Evolutionary conservation across 1,140 invertebrate species (phyloP), one percentile per base, ranked within the genome.

Genomic region (Radopholus similis): DNA sequence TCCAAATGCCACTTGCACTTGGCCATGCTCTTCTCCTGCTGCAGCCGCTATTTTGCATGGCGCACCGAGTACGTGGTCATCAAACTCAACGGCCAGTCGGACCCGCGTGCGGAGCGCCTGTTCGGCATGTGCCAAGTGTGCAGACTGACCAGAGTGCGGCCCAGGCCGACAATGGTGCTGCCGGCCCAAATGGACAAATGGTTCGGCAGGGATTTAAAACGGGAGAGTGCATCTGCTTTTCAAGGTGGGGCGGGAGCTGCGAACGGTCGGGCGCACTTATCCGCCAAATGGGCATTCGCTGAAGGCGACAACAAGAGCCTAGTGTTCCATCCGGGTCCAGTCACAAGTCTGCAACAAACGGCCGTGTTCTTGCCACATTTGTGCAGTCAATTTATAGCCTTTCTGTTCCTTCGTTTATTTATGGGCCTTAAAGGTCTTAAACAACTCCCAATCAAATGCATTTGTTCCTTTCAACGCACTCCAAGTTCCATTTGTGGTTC

Each of bases 121-220:
- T 80, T 74, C 68, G 78, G 78, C n/a, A 73, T 81, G 47, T 81
- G 78, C 51, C 78, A 81, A 58, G 47, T 81, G 4, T 80, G 77
- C 55, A 60, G 71, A 40, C 49, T 80, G 18, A 32, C 64, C 21
- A 70, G 71, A 32, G 30, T 71, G 8, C 5, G 21, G 8, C 40
- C 34, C n/a, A 49, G 56, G 1, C 58, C 70, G 30, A 34, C 49
- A 35, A 42, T 47, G 32, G 18, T 18, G 30, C 6, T 62, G 26
- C 8, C 58, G 15, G 37, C 58, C 21, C 38, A 35, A 9, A 23
- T 35, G 42, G 18, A 49, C 30, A 9, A 51, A 47, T 62, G 58
- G 58, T 62, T 9, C 26, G 30, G 1, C 23, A 51, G n/a, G 35
- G 28, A 60, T 23, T 44, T 44, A n/a, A 44, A 60, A 38, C n/a